Conservation (phyloP, 2,797 vertebrate genomes). For the Acipenser oxyrinchus region DNA sequence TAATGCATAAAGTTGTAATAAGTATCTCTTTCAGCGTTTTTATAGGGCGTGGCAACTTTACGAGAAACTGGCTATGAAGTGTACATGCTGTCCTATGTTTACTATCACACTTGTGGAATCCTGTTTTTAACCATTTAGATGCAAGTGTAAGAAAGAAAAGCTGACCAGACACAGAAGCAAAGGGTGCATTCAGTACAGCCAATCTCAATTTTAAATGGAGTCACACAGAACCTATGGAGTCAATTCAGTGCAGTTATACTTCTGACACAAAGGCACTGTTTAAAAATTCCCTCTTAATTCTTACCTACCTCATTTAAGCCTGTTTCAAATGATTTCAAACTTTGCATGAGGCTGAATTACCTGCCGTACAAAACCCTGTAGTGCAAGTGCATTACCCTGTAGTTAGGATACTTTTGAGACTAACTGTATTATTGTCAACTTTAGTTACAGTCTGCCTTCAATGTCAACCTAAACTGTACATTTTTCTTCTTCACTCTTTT, state of each 20-base stretch:
- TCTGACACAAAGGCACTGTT: neutral
- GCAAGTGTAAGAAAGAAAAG: neutral
- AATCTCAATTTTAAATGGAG: too few species aligned
- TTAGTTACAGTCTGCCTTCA: too few species aligned
- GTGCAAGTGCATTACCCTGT: too few species aligned
- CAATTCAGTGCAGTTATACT: neutral
- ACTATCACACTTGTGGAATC: neutral
- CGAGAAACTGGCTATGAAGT: conserved; percentile 46
- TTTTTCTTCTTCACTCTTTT: too few species aligned
- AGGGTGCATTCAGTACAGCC: neutral
- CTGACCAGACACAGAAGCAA: conserved; percentile 6
- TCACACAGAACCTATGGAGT: neutral
- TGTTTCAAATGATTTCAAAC: neutral
- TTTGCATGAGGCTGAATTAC: neutral
- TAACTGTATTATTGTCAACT: too few species aligned
- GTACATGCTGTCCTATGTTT: conserved; percentile 19
- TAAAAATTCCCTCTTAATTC: neutral
- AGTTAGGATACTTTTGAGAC: too few species aligned
- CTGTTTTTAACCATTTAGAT: conserved; percentile 3
- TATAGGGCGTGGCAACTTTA: conserved; percentile 64
- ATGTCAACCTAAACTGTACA: too few species aligned
- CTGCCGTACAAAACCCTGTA: too few species aligned
- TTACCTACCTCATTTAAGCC: neutral
- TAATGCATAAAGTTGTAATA: conserved; percentile 57
- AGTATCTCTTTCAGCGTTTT: conserved; percentile 61